phyloP scores from a whole-genome alignment of 2,888 invertebrate genomes.

The Mellilla xanthometata region DNA sequence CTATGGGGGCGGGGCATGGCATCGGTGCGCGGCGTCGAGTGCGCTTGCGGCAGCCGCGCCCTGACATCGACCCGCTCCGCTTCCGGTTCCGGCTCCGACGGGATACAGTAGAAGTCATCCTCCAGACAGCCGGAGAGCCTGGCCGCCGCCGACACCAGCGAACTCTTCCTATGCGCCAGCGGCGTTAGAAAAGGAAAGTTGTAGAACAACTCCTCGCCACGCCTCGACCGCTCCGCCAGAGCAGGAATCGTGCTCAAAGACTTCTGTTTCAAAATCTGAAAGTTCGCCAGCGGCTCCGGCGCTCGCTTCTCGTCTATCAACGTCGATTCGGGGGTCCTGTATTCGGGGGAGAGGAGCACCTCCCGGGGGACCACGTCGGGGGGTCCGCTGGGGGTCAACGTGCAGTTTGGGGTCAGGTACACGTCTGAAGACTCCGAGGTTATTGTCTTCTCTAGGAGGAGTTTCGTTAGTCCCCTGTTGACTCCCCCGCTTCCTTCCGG shows the following conservation, averaged over 20 bases:
- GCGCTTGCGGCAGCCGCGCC: slow-evolving; percentile 42
- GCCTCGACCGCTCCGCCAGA: slow-evolving; percentile 50
- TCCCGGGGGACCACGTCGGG: slow-evolving; percentile 65
- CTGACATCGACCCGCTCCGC: slow-evolving; percentile 57
- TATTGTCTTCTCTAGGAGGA: slow-evolving; percentile 52
- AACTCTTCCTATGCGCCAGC: slow-evolving; percentile 77
- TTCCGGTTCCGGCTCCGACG: slow-evolving; percentile 57
- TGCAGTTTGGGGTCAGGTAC: slow-evolving; percentile 63
- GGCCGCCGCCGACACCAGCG: slow-evolving; percentile 56
- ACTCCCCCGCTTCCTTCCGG: slow-evolving; percentile 35
- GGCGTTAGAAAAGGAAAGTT: slow-evolving; percentile 84
- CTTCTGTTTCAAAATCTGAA: slow-evolving; percentile 75
- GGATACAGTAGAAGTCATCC: slow-evolving; percentile 74
- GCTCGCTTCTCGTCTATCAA: slow-evolving; percentile 46
- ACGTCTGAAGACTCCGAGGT: slow-evolving; percentile 54
- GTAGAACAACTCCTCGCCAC: slow-evolving; percentile 75
- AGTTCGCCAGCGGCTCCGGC: slow-evolving; percentile 68
- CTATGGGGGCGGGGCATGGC: slow-evolving; percentile 17
- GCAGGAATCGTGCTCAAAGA: slow-evolving; percentile 75
- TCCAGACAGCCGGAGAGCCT: slow-evolving; percentile 69
- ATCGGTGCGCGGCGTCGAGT: slow-evolving; percentile 29
- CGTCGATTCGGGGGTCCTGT: slow-evolving; percentile 58
- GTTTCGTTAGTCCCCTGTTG: slow-evolving; percentile 45
- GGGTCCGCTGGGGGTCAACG: slow-evolving; percentile 51
- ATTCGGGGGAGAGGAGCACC: slow-evolving; percentile 52